Evolutionary conservation across 1,140 invertebrate species (phyloP), one percentile per base, ranked within the genome.

Genomic region (Diachasmimorpha longicaudata): DNA sequence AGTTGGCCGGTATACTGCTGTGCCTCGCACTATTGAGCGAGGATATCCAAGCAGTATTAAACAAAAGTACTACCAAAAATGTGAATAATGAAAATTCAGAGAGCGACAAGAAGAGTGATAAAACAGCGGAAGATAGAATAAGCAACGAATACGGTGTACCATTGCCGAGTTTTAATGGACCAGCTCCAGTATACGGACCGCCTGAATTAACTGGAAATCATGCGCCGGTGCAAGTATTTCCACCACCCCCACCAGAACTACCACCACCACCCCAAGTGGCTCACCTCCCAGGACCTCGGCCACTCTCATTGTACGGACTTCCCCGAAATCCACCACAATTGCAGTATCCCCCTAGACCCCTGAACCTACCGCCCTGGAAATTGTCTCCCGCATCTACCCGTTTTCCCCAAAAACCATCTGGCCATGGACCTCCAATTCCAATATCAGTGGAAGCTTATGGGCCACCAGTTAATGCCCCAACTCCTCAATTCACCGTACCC

Each of bases 401-500:
- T 68, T 68, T 68, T 37, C 31, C 83, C 10, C 87, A 86, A 0
- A 88, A 84, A 44, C 79, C 80, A 14, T 81, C 79, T 46, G 82
- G 76, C 67, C 85, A 82, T 76, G 85, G 78, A 78, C 84, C 82
- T 78, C 84, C 79, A 74, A 87, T 85, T 74, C 85, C 79, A 70
- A 80, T 83, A 77, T 87, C 85, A 70, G 66, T 84, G 72, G 81
- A 90, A 84, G 78, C 82, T 79, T 80, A 90, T 83, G 82, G 83
- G 74, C 75, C 87, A 81, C 81, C 85, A 13, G 81, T 84, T 3
- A 88, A 89, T 78, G 85, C 89, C 77, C 86, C 88, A 67, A 83
- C 88, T 3, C 80, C 87, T 11, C 85, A 89, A n/a, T 91, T 91
- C 69, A 86, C 88, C 0, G 81, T 89, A 58, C 81, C 89, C 19